Evolutionary conservation across 2,797 vertebrate genomes (phyloP).

Genomic region (Onychomys torridus): DNA sequence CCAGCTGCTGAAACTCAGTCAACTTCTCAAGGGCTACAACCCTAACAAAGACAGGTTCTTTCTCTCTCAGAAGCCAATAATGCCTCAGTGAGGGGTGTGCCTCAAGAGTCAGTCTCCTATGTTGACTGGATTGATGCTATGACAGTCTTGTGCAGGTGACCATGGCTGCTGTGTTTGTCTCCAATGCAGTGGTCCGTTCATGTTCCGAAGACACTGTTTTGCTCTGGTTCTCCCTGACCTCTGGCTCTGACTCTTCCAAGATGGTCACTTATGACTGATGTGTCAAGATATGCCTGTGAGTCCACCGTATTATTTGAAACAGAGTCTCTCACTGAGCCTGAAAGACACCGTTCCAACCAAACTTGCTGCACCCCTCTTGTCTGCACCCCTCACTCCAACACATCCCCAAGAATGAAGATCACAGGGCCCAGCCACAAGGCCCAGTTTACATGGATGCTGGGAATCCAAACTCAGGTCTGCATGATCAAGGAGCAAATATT

Average conservation of each 20-base stretch:
- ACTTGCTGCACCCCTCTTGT: not conserved
- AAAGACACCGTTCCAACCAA: not conserved
- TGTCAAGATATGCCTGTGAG: not conserved
- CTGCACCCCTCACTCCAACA: no score
- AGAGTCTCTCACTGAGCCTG: not conserved
- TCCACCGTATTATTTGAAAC: not conserved
- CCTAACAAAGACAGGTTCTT: not conserved
- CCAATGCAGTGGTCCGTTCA: fast-evolving
- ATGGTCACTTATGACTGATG: not conserved
- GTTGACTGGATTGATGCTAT: no score
- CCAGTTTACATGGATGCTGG: not conserved
- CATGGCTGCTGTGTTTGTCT: not conserved
- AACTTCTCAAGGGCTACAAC: not conserved
- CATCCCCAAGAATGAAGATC: not conserved
- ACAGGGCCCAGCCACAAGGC: not conserved
- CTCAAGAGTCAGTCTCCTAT: not conserved
- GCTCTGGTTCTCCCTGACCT: not conserved
- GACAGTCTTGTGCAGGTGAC: not conserved
- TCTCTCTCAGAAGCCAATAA: not conserved
- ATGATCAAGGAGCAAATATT: not conserved
- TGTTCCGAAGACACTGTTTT: not conserved
- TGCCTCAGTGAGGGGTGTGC: not conserved
- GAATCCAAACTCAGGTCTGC: not conserved
- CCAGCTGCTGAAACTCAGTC: not conserved
- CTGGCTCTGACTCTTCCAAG: not conserved